Evolutionary conservation across 2,113 vertebrate genomes (phyloP), one percentile per base, ranked within the genome.

Genomic region (Malaclemys terrapin): DNA sequence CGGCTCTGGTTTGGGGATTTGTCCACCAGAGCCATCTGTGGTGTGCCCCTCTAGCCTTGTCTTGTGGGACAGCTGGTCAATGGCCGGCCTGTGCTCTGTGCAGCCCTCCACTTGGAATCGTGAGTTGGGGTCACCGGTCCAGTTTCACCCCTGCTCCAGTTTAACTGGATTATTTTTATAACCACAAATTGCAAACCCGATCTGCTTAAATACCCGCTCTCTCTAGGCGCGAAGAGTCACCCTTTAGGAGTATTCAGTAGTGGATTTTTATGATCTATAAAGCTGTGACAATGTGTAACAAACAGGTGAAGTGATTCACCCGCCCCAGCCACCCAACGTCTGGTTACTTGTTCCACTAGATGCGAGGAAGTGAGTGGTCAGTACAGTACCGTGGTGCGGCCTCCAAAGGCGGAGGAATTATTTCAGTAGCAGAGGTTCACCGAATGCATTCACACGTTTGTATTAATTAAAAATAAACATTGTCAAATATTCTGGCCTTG

Each of bases 311-410:
- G 22, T 75, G 52, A 4, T 83, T 24, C 80, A 89, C 91, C 10
- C 31, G 0, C 22, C 24, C 76, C 76, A n/a, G 80, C 88, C 86
- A 7, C 0, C 10, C 1, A 5, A 17, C 1, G 0, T 29, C 85
- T 54, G 35, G 49, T 65, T 35, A 8, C 65, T 19, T 69, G 35
- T 38, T 38, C 17, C 35, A 10, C 7, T 9, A 10, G 65, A 20
- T 17, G 13, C 5, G 19, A 38, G 17, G 17, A 38, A 22, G 8
- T 62, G 57, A 62, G 57, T 62, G 57, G 29, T 62, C 57, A 29
- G 12, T 31, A 62, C 12, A 5, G 12, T 29, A 62, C 19, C 9
- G 8, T 38, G 17, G 19, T 80, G 49, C 42, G 35, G 52, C 49
- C 25, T 53, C 35, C 7, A 3, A 0, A 10, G 54, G 10, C 2